Conservation (phyloP, 2,888 invertebrate species). For the Steinernema hermaphroditum region DNA sequence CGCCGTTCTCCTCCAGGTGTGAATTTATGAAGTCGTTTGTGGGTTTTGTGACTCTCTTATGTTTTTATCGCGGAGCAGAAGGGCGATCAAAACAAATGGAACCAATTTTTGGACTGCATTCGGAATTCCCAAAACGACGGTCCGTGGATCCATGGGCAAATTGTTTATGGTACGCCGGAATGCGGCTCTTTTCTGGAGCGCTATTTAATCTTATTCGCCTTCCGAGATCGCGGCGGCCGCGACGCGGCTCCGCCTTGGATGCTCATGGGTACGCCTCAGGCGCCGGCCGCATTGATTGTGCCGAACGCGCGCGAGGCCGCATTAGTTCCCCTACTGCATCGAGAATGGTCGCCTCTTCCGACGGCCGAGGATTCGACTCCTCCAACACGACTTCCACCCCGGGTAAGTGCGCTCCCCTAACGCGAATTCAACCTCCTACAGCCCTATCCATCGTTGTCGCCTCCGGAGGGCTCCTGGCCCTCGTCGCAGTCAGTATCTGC, state of each 20-base stretch:
- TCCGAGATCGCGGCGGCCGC: not conserved
- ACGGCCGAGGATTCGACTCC: constrained; percentile 24
- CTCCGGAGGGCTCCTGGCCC: constrained; percentile 2
- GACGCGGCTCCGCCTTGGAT: constrained; percentile 1
- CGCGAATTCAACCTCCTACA: not conserved
- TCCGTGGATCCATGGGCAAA: no score
- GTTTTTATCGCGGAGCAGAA: no score
- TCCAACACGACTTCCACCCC: constrained; percentile 13
- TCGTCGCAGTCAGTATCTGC: not conserved
- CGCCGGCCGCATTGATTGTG: constrained; percentile 14
- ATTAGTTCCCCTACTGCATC: constrained; percentile 12
- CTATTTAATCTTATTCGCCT: constrained; percentile 24
- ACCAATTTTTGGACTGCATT: no score
- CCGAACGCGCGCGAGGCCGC: not conserved
- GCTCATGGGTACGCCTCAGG: not conserved
- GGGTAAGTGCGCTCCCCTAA: not conserved
- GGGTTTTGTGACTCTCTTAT: no score
- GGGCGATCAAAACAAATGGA: no score
- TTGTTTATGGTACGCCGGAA: constrained; percentile 4
- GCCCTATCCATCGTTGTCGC: constrained; percentile 8
- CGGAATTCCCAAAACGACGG: constrained; percentile 13
- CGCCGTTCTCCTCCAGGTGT: no score
- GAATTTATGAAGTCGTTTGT: no score
- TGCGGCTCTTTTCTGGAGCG: no score
- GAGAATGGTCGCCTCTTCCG: constrained; percentile 24